Conservation (phyloP, 2,113 vertebrate genomes). For the Hucho hucho region DNA sequence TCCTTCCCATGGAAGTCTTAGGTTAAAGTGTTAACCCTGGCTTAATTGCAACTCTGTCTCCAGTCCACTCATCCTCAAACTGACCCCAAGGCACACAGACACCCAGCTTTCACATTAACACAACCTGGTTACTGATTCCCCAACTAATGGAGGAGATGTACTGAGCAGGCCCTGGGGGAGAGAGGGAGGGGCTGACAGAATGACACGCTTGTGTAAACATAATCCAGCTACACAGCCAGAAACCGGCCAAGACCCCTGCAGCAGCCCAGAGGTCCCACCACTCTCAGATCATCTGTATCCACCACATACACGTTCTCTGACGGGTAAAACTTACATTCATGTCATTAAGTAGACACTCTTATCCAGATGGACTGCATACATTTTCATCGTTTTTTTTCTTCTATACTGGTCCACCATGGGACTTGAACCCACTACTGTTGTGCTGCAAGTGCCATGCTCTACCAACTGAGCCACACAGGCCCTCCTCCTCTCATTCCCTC, state of each 20-base stretch:
- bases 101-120: conserved; percentile 52
- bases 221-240: not conserved
- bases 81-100: conserved; percentile 34
- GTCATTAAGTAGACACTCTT: too few species aligned
- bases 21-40: conserved; percentile 55
- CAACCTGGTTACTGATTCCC: conserved; percentile 50
- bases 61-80: conserved; percentile 18
- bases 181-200: conserved; percentile 9
- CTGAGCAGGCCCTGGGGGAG: not conserved
- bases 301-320: not conserved
- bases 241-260: not conserved
- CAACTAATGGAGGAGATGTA: not conserved
- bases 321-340: not conserved
- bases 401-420: too few species aligned
- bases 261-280: not conserved
- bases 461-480: too few species aligned
- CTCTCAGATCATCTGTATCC: not conserved
- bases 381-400: not conserved
- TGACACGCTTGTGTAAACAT: conserved; percentile 15
- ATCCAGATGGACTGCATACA: not conserved
- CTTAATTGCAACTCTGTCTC: conserved; percentile 50
- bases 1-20: conserved; percentile 47
- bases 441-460: too few species aligned
- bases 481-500: not conserved
- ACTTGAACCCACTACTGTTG: too few species aligned